Evolutionary conservation across 2,797 vertebrate species (phyloP).

Genomic region (Spheniscus humboldti): DNA sequence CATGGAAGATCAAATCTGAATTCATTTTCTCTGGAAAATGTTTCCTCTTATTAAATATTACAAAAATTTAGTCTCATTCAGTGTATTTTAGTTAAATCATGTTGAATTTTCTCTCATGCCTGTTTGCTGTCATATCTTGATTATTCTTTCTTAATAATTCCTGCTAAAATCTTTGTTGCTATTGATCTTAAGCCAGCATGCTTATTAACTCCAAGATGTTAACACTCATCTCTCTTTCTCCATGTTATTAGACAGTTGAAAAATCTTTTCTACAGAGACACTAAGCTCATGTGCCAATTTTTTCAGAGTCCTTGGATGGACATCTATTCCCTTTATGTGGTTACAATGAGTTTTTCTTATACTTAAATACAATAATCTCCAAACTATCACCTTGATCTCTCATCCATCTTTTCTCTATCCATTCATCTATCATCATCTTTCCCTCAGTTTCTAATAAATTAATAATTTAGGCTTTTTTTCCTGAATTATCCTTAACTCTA

Average conservation of each 20-base stretch:
- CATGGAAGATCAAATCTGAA: neutral
- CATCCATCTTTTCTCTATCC: neutral
- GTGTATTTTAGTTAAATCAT: neutral
- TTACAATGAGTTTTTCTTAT: neutral
- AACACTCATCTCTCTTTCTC: neutral
- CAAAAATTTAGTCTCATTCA: neutral
- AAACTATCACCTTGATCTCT: neutral
- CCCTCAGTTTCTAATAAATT: neutral
- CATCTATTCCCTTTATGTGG: neutral
- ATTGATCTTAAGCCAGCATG: neutral
- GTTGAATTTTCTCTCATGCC: neutral
- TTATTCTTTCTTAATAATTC: neutral
- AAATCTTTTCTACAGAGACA: neutral
- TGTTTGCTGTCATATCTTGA: neutral
- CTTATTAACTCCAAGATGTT: neutral
- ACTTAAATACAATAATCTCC: neutral
- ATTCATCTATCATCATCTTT: neutral
- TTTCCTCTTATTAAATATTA: neutral
- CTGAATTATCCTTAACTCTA: neutral
- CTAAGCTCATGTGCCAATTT: neutral
- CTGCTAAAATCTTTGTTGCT: neutral
- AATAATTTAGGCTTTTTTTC: neutral
- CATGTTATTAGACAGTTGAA: neutral
- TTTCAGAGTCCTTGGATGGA: neutral
- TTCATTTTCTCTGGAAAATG: neutral